Percentiles rank a stretch among this genome's conserved stretches.
Evolutionary conservation across 2,113 vertebrate species (phyloP).

Genomic region (Oncorhynchus gorbuscha): DNA sequence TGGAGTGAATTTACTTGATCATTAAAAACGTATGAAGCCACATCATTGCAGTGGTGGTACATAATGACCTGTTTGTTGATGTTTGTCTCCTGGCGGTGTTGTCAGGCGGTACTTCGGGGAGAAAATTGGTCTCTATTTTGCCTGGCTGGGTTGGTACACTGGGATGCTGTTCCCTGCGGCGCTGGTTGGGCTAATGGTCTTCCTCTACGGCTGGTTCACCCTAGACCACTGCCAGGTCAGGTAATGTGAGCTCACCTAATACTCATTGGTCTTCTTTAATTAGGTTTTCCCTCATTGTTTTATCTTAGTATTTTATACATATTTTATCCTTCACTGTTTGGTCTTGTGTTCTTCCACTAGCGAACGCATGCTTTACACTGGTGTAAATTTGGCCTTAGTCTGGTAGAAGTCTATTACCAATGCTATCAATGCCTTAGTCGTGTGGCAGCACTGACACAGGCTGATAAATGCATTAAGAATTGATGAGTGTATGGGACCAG

Average conservation of each 20-base stretch:
- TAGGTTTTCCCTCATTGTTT: too few relatives aligned
- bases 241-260: constrained; percentile 62
- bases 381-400: too few relatives aligned
- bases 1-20: too few relatives aligned
- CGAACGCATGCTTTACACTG: too few relatives aligned
- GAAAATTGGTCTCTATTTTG: constrained; percentile 95
- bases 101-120: constrained; percentile 92
- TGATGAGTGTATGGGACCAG: constrained; percentile 1
- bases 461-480: not conserved
- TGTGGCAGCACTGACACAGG: not conserved
- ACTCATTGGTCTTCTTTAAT: too few relatives aligned
- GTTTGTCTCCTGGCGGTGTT: constrained; percentile 26
- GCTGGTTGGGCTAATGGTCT: constrained; percentile 89
- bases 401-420: not conserved
- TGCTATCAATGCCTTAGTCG: not conserved
- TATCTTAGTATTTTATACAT: too few relatives aligned
- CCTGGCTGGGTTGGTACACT: constrained; percentile 97
- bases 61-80: not conserved
- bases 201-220: constrained; percentile 90
- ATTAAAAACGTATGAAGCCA: too few relatives aligned
- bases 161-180: constrained; percentile 97
- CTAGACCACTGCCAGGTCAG: constrained; percentile 93
- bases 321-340: too few relatives aligned
- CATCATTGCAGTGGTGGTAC: too few relatives aligned
- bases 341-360: too few relatives aligned